These are phyloP conservation scores for Odontophorus gujanensis DNA, from an alignment of 2,113 vertebrate genomes.

Conservation along the genomic window DNA sequence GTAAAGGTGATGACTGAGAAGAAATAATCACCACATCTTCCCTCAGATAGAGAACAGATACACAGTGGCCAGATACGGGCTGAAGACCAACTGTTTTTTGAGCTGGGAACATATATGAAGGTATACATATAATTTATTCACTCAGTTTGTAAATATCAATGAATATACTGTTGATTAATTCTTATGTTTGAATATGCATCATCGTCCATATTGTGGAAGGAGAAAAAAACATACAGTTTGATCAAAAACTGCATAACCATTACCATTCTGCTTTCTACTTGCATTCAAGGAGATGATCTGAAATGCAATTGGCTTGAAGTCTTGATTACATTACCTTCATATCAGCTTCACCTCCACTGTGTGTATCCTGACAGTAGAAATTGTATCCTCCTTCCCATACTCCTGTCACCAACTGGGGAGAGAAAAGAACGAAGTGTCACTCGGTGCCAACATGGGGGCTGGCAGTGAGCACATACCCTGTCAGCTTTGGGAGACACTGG, in stretches of 20 bases:
- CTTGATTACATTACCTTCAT: slow-evolving; percentile 81
- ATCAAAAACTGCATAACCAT: background rate
- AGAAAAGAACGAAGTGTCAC: slow-evolving; percentile 10
- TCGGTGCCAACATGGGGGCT: background rate
- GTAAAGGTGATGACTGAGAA: background rate
- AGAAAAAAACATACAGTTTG: background rate
- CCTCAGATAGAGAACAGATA: background rate
- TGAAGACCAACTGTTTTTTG: background rate
- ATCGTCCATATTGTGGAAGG: background rate
- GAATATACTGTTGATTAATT: background rate
- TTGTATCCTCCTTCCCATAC: slow-evolving; percentile 89
- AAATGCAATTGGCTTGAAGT: background rate
- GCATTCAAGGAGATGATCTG: background rate
- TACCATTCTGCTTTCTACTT: background rate
- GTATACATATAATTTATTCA: background rate
- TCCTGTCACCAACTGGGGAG: slow-evolving; percentile 84
- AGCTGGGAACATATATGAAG: background rate
- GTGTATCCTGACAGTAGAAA: slow-evolving; percentile 94
- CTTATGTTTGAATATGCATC: background rate
- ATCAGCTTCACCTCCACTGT: slow-evolving; percentile 86
- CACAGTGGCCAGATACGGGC: background rate
- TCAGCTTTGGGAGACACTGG: background rate
- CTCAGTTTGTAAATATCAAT: background rate
- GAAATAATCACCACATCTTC: background rate
- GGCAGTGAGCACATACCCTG: fast-evolving